Evolutionary conservation across 2,888 invertebrate species (phyloP), one percentile per base, ranked within the genome.

Genomic region (Fragum whitleyi): DNA sequence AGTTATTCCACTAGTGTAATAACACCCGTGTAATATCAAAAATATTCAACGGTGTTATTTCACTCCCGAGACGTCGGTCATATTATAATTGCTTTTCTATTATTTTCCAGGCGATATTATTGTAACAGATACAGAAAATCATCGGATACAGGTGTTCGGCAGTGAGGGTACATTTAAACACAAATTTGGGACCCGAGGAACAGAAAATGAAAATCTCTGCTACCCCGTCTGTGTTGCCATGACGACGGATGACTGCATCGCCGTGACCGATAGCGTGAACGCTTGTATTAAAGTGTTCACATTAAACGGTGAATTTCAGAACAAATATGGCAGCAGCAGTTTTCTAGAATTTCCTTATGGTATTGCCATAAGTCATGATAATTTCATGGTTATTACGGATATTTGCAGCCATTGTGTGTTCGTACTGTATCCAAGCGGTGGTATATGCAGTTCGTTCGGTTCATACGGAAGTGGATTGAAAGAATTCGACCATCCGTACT

Each of bases 401-500:
- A 91, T 93, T 32, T 92, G 90, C 79, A 90, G 90, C 77, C 93
- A 93, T 74, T 81, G 86, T 71, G 90, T 93, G 16, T 86, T 81
- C 19, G 91, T 93, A 14, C 78, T 93, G n/a, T 81, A 89, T 23
- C 87, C 90, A 0, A 86, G 84, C 32, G 92, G 92, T 0, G 87
- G 83, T 1, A 83, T 89, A 36, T 90, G 87, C 70, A 89, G 90
- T 39, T 79, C 80, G 29, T 92, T 93, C 71, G 93, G 93, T 32
- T 83, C 87, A 61, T 92, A 92, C 75, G 93, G 93, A 9, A 91
- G 90, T 70, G 87, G 79, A 16, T 72, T 85, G 6, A 75, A 80
- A 29, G 88, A 92, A 67, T 88, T 93, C 55, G 93, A 93, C 84
- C 92, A 92, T 78, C 93, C 93, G 6, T 92, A 93, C 79, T 92